Evolutionary conservation across 2,888 invertebrate genomes (phyloP), one percentile per base, ranked within the genome.

Genomic region (Neocrepidodera transversa): DNA sequence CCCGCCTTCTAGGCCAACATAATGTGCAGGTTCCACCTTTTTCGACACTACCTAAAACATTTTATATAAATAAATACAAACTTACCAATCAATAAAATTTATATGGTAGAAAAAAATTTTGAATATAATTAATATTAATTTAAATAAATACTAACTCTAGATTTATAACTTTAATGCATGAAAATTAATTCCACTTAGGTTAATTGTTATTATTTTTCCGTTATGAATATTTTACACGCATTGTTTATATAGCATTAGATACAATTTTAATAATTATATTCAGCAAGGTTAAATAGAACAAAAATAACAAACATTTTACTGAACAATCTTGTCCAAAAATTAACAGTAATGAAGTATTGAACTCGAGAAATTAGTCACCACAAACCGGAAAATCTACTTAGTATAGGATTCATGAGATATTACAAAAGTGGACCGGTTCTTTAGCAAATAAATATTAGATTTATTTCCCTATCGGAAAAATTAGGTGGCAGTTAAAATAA

Each of bases 1-100:
- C 79, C 65, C 75, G 73, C 70, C 76, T 76, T 30, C 78, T 70
- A 18, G 79, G 74, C 76, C 80, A 79, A 68, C 81, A 78, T 64
- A 79, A 71, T 64, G 67, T 65, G 51, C 74, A 75, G 48, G 64
- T 77, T 49, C 74, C 74, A 45, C 79, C 79, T 57, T 76, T 78
- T 65, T 80, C 79, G 52, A 79, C 72, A 59, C 76, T 76, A 45
- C 78, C 80, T 80, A 71, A 26, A 76, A n/a, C n/a, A n/a, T n/a
- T n/a, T 64, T 23, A 51, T 51, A 49, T 45, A 36, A 54, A 32
- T 17, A 6, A 42, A 16, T 11, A 51, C 1, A 16, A 13, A 14
- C 14, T 45, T 2, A 43, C 20, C 10, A 20, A 23, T 20, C 18
- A 20, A 47, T 28, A 28, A 10, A 5, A 45, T 7, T 11, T 11